phyloP scores from a whole-genome alignment of 2,113 vertebrate species.

The Heterocephalus glaber region DNA sequence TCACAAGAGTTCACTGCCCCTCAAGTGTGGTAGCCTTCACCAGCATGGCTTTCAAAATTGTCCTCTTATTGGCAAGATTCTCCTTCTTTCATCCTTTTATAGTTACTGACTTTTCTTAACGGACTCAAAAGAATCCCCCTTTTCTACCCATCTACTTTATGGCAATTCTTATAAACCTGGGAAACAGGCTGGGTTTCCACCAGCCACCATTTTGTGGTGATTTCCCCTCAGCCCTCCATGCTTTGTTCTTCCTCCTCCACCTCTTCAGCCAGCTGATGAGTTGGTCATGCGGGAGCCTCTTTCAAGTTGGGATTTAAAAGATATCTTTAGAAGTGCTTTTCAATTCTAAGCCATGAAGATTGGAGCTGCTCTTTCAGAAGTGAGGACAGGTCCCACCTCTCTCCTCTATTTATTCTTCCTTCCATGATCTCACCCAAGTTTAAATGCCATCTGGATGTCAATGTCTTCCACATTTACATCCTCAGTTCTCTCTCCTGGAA shows the following conservation, averaged over 20 bases:
- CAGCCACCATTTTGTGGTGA: background rate
- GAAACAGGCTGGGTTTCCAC: background rate
- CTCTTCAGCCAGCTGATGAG: background rate
- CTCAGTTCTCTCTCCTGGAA: constrained; percentile 55
- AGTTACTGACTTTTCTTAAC: background rate
- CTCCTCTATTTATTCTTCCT: constrained; percentile 63
- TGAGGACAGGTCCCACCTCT: constrained; percentile 24
- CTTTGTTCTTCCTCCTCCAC: background rate
- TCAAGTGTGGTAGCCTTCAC: background rate
- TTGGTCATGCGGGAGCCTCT: background rate
- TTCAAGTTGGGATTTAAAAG: background rate
- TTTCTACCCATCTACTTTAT: background rate
- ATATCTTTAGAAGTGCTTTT: constrained; percentile 68
- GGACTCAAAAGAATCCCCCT: background rate
- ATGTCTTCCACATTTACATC: constrained; percentile 24
- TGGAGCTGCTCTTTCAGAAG: constrained; percentile 62
- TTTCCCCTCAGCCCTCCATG: background rate
- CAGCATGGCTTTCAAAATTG: background rate
- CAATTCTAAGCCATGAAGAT: constrained; percentile 22
- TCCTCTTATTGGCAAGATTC: background rate
- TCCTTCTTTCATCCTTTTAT: background rate
- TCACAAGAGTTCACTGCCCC: background rate
- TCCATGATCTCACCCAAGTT: constrained; percentile 35
- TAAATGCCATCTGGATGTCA: constrained; percentile 70
- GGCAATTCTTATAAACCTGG: background rate